These are phyloP conservation scores for Rhinogobio ventralis DNA, from an alignment of 2,797 vertebrate species.

Conservation along the genomic window DNA sequence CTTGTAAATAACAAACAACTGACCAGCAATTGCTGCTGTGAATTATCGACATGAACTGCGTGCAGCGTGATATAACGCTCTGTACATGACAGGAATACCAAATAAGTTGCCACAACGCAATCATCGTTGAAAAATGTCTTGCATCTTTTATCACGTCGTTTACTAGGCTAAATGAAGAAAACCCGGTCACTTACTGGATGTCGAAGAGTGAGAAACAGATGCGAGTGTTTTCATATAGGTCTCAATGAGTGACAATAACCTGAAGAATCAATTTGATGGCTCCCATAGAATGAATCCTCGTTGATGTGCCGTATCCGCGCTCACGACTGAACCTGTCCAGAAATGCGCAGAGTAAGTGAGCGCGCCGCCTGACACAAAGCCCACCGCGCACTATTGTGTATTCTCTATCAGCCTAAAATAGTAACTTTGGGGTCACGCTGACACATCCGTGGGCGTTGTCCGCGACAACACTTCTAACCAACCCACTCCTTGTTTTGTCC, in stretches of 20 bases:
- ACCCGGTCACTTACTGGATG: conserved; percentile 23
- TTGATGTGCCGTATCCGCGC: conserved; percentile 25
- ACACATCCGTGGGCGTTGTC: conserved; percentile 42
- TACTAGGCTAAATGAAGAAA: neutral
- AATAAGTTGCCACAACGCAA: conserved; percentile 20
- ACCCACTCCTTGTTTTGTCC: conserved; percentile 47
- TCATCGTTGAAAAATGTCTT: conserved; percentile 9
- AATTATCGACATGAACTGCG: neutral
- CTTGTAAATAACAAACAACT: neutral
- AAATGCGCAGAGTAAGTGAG: conserved; percentile 46
- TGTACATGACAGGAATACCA: conserved; percentile 22
- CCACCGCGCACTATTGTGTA: conserved; percentile 38
- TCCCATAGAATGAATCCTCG: conserved; percentile 24
- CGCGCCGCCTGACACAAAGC: conserved; percentile 50
- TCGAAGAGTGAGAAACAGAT: conserved; percentile 3
- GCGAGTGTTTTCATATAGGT: neutral
- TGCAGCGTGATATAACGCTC: neutral
- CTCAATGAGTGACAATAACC: conserved; percentile 1
- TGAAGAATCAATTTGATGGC: neutral
- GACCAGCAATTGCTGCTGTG: neutral
- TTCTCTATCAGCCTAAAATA: conserved; percentile 52
- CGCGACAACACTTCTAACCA: conserved; percentile 12
- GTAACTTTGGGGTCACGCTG: conserved; percentile 57
- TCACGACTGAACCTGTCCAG: conserved; percentile 41
- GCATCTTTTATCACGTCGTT: neutral